phyloP scores from a whole-genome alignment of 1,140 invertebrate species.

The Dreissena rostriformis region DNA sequence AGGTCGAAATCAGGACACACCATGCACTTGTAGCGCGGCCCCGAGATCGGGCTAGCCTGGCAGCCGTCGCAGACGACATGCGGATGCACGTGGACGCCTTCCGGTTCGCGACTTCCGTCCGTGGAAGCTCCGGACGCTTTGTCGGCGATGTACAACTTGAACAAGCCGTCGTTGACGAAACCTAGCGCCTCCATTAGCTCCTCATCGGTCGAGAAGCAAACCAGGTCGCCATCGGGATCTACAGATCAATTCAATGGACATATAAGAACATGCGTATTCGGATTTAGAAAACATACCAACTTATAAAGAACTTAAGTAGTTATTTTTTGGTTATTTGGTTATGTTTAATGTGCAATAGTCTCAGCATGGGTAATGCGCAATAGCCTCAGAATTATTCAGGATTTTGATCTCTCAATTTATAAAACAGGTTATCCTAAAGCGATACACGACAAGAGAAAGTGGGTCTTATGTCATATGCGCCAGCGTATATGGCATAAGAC shows the following conservation, averaged over 20 bases:
- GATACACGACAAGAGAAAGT: too few relatives aligned
- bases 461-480: too few relatives aligned
- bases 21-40: conserved; percentile 93
- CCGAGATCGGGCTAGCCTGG: conserved; percentile 83
- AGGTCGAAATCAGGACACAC: conserved; percentile 92
- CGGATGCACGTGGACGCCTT: conserved; percentile 82
- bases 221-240: conserved; percentile 85
- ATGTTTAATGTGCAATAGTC: too few relatives aligned
- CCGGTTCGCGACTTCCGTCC: background rate
- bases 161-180: conserved; percentile 72
- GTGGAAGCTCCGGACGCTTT: background rate
- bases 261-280: background rate
- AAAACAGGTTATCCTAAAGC: too few relatives aligned
- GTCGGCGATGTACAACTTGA: conserved; percentile 67
- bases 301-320: too few relatives aligned
- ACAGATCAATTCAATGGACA: conserved; percentile 41
- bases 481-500: too few relatives aligned
- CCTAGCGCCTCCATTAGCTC: conserved; percentile 86
- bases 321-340: too few relatives aligned
- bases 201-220: conserved; percentile 86
- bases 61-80: conserved; percentile 90
- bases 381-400: too few relatives aligned
- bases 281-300: background rate
- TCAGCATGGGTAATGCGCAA: too few relatives aligned
- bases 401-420: too few relatives aligned